Evolutionary conservation across 2,888 invertebrate species (phyloP).

Genomic region (Lochmaea crataegi): DNA sequence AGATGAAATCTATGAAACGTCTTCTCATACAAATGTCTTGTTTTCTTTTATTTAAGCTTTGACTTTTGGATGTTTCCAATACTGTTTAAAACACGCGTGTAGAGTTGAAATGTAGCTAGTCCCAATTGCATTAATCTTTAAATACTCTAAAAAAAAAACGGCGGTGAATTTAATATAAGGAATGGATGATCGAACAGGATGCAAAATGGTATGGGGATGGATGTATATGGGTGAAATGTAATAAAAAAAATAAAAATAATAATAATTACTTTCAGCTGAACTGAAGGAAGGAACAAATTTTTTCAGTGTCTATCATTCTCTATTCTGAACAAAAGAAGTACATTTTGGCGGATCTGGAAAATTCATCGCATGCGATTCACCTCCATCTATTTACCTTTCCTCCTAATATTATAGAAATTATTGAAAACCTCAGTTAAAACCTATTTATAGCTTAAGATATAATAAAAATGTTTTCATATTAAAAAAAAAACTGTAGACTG

Average conservation of each 20-base stretch:
- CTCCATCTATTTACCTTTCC: not conserved
- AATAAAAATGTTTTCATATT: not conserved
- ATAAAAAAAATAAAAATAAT: conserved; percentile 48
- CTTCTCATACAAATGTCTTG: too few relatives aligned
- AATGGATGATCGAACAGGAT: conserved; percentile 19
- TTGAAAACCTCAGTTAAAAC: not conserved
- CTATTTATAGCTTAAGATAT: not conserved
- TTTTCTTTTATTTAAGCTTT: too few relatives aligned
- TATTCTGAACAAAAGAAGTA: conserved; percentile 51
- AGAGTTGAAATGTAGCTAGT: not conserved
- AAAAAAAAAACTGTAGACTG: too few relatives aligned
- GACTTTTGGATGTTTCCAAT: too few relatives aligned
- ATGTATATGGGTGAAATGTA: conserved; percentile 41
- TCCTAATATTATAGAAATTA: not conserved
- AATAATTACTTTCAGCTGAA: conserved; percentile 55
- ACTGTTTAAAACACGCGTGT: not conserved
- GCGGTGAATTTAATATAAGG: not conserved
- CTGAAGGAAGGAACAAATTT: conserved; percentile 54
- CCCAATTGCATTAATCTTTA: conserved; percentile 9
- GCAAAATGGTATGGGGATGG: conserved; percentile 15
- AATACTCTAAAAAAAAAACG: conserved; percentile 19
- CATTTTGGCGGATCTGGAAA: conserved; percentile 15
- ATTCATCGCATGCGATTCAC: conserved; percentile 6
- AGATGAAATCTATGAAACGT: too few relatives aligned
- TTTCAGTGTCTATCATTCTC: conserved; percentile 51